Evolutionary conservation across 2,113 vertebrate species (phyloP).

Genomic region (Bos indicus): DNA sequence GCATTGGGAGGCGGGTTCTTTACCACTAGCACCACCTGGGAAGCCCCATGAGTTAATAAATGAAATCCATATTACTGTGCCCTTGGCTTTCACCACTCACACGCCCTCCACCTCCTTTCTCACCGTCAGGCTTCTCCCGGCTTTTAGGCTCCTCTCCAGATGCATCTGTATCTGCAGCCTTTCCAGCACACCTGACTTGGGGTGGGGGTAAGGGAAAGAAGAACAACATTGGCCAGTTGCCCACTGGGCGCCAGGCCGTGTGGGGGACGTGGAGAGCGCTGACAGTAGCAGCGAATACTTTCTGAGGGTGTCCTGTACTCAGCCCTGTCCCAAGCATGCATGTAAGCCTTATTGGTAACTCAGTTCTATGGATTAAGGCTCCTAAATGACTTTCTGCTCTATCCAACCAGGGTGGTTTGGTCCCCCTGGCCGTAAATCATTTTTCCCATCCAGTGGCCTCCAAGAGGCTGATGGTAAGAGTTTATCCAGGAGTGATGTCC

Average conservation of each 20-base stretch:
- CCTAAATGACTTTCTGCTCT: neutral
- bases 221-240: neutral
- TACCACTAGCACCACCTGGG: neutral
- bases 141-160: neutral
- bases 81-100: neutral
- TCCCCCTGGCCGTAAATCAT: neutral
- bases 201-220: neutral
- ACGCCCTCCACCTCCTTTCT: neutral
- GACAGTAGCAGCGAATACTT: rapidly evolving
- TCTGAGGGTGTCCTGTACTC: neutral
- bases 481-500: neutral
- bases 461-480: neutral
- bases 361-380: neutral
- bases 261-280: too few relatives aligned
- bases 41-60: neutral
- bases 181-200: neutral
- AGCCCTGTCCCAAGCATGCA: rapidly evolving
- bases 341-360: neutral
- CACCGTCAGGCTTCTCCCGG: neutral
- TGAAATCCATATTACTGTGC: rapidly evolving
- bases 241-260: neutral
- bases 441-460: neutral
- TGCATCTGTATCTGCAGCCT: neutral
- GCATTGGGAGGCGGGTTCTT: neutral
- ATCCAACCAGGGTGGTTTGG: neutral